phyloP scores from a whole-genome alignment of 2,888 invertebrate species.

The Petrophora chlorosata region DNA sequence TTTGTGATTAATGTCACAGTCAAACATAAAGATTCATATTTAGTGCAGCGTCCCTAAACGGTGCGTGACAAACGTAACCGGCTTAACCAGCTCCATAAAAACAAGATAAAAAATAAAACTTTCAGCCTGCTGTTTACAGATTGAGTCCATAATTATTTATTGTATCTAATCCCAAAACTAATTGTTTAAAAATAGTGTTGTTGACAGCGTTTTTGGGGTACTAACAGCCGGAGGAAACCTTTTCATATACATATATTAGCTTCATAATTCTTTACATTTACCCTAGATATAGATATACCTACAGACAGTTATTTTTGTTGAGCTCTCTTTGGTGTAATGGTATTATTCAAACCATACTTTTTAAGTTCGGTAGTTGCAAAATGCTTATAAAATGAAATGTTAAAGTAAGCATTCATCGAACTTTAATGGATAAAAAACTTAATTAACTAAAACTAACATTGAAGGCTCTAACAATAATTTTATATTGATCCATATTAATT shows the following conservation, averaged over 20 bases:
- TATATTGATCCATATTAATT: no score
- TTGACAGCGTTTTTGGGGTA: neutral
- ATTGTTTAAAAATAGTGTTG: neutral
- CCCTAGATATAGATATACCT: no score
- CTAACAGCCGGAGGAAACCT: no score
- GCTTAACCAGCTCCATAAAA: conserved; percentile 55
- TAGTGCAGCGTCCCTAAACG: conserved; percentile 62
- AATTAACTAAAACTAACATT: neutral
- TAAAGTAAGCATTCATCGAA: no score
- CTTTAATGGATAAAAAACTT: neutral
- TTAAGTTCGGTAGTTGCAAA: no score
- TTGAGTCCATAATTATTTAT: conserved; percentile 71
- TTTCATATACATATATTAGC: no score
- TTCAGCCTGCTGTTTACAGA: conserved; percentile 75
- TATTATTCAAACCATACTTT: no score
- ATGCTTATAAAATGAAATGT: no score
- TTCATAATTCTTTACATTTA: no score
- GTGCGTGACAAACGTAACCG: conserved; percentile 62
- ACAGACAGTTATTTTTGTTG: no score
- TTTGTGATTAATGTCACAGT: conserved; percentile 81
- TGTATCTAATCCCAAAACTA: conserved; percentile 63
- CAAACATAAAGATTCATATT: conserved; percentile 78
- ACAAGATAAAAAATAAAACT: conserved; percentile 60
- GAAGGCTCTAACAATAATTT: no score
- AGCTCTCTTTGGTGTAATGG: no score